Conservation (phyloP, 2,113 vertebrate species). For the Anoura caudifer region DNA sequence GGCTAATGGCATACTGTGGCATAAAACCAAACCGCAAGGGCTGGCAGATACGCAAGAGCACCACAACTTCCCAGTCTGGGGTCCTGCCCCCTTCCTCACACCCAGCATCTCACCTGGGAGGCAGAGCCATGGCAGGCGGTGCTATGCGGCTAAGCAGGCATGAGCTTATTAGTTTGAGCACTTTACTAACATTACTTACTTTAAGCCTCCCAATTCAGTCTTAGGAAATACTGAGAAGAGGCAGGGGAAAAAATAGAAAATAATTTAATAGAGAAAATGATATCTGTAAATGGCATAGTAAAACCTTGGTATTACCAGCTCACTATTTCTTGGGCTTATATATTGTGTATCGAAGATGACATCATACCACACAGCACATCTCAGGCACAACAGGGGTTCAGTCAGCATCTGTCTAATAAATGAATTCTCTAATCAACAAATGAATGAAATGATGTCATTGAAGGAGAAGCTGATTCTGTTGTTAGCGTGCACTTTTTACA, state of each 20-base stretch:
- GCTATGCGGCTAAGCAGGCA: background rate
- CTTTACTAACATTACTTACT: background rate
- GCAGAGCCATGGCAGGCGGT: background rate
- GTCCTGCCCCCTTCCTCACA: background rate
- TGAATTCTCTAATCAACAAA: constrained; percentile 10
- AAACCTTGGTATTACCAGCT: constrained; percentile 13
- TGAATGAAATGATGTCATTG: background rate
- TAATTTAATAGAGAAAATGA: constrained; percentile 47
- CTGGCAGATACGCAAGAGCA: background rate
- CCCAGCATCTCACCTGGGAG: background rate
- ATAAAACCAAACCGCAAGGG: background rate
- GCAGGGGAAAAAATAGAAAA: constrained; percentile 13
- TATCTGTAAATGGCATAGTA: background rate
- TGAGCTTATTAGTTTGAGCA: background rate
- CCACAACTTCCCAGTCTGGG: background rate
- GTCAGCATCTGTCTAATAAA: background rate
- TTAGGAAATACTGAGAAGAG: background rate
- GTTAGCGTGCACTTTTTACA: background rate
- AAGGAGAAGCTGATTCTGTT: background rate
- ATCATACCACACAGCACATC: background rate
- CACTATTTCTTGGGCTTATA: background rate
- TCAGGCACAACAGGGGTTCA: background rate
- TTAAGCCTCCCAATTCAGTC: constrained; percentile 32
- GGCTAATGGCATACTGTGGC: background rate
- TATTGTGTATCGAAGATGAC: constrained; percentile 20